phyloP scores from a whole-genome alignment of 2,888 invertebrate genomes.

The Malthinus flaveolus region DNA sequence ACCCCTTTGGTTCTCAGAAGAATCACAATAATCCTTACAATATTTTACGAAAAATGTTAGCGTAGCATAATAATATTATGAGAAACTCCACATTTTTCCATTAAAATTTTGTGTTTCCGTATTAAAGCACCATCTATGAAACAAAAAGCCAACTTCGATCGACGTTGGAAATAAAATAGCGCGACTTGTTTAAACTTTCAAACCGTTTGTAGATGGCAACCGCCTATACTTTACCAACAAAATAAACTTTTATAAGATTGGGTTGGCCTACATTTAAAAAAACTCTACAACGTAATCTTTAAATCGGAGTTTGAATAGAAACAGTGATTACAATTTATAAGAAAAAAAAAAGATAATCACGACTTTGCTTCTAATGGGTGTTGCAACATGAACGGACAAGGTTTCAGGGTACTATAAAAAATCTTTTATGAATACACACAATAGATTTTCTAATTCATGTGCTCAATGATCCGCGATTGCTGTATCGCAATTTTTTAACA shows the following conservation, averaged over 20 bases:
- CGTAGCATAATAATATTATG: no score
- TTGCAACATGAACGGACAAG: slow-evolving; percentile 17
- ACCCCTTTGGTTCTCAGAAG: no score
- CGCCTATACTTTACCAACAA: background rate
- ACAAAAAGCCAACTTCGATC: no score
- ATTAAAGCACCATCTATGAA: no score
- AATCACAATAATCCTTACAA: no score
- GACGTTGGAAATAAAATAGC: no score
- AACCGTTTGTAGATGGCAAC: background rate
- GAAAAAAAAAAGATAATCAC: slow-evolving; percentile 16
- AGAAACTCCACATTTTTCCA: no score
- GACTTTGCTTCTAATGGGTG: slow-evolving; percentile 23
- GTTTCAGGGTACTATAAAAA: slow-evolving; percentile 16
- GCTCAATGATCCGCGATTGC: slow-evolving; percentile 13
- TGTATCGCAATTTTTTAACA: slow-evolving; percentile 2
- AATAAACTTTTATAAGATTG: background rate
- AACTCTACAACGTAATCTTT: slow-evolving; percentile 10
- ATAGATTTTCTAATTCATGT: slow-evolving; percentile 10
- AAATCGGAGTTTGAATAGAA: slow-evolving; percentile 18
- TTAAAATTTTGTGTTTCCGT: no score
- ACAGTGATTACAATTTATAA: slow-evolving; percentile 11
- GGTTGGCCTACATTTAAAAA: slow-evolving; percentile 8
- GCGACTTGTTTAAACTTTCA: no score
- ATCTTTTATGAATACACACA: slow-evolving; percentile 10
- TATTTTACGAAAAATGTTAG: no score